A percentile compares a stretch with the other conserved stretches of the same genome.
Conservation (phyloP, 2,888 invertebrate species). For the Clistopyga incitator region DNA sequence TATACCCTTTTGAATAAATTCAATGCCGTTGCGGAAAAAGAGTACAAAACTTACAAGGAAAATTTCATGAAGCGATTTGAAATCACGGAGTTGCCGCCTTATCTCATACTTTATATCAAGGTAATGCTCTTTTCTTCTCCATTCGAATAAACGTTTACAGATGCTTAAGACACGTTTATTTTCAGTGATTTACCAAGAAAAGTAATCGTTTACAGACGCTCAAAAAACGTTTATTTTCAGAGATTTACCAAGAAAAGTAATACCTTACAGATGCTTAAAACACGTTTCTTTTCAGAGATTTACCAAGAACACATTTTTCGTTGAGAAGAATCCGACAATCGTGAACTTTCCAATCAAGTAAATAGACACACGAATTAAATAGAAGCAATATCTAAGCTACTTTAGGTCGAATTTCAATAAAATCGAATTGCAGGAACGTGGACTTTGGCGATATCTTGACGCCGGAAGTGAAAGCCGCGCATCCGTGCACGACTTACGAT, state of each 20-base stretch:
- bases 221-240: slow-evolving; percentile 80
- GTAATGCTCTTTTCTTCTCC: slow-evolving; percentile 75
- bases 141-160: neutral
- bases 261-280: neutral
- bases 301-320: slow-evolving; percentile 99
- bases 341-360: slow-evolving; percentile 99
- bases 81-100: slow-evolving; percentile 96
- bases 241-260: slow-evolving; percentile 99
- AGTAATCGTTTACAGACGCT: neutral
- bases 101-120: slow-evolving; percentile 98
- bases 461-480: slow-evolving; percentile 91
- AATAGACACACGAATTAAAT: slow-evolving; percentile 80
- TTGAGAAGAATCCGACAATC: slow-evolving; percentile 99
- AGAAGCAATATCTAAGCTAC: too few relatives aligned
- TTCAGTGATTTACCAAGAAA: slow-evolving; percentile 97
- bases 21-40: slow-evolving; percentile 97
- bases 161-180: slow-evolving; percentile 62
- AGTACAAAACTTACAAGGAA: slow-evolving; percentile 99
- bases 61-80: slow-evolving; percentile 99
- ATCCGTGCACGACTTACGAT: slow-evolving; percentile 95
- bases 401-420: neutral
- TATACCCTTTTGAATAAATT: slow-evolving; percentile 97
- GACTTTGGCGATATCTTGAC: slow-evolving; percentile 98
- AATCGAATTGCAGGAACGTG: slow-evolving; percentile 90
- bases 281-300: slow-evolving; percentile 88